These are phyloP conservation scores for Guaruba guarouba DNA, from an alignment of 2,113 vertebrate genomes.

Conservation along the genomic window DNA sequence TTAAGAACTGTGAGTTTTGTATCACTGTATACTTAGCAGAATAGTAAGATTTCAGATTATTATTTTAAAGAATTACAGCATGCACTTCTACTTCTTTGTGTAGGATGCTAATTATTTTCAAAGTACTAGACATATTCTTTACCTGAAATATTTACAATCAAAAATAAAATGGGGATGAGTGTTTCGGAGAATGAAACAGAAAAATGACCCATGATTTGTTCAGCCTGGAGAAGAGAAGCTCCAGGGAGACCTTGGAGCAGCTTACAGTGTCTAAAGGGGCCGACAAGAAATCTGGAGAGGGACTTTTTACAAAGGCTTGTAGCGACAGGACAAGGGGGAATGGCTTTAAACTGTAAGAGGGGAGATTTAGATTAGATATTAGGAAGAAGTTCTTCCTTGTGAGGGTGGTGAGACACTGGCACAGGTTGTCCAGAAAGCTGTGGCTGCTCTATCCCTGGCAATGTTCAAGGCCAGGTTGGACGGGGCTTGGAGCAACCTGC, in stretches of 20 bases:
- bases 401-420: background rate
- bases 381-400: background rate
- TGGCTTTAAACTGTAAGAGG: background rate
- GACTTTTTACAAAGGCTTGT: background rate
- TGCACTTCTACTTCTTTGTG: background rate
- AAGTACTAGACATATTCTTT: background rate
- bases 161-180: background rate
- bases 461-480: background rate
- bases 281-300: background rate
- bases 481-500: background rate
- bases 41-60: background rate
- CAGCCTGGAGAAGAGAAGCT: background rate
- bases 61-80: background rate
- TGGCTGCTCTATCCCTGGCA: background rate
- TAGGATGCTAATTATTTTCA: background rate
- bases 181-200: background rate
- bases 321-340: background rate
- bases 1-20: background rate
- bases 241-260: background rate
- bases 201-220: background rate
- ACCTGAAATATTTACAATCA: background rate
- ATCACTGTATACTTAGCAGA: background rate
- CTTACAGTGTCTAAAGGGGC: background rate
- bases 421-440: background rate
- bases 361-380: background rate